Evolutionary conservation across 2,113 vertebrate species (phyloP), one percentile per base, ranked within the genome.

Genomic region (Odontesthes bonariensis): DNA sequence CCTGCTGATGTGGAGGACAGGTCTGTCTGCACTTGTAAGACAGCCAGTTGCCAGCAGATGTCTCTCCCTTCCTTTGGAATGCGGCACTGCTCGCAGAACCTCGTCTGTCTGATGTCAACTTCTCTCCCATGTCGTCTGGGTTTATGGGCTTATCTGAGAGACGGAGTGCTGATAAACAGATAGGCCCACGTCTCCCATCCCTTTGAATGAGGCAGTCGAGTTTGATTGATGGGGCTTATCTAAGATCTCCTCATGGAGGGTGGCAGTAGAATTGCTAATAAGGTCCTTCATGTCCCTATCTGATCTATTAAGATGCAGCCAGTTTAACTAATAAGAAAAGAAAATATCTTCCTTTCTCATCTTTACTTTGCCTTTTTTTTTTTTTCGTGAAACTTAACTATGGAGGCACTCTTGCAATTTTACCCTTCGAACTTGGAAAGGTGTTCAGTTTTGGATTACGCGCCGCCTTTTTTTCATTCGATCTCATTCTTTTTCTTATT

Each of bases 161-260:
- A 77, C n/a, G 0, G 59, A 59, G 64, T 58, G 77, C 83, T 55
- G 86, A 88, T 88, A 66, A 81, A 78, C 52, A 70, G 71, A 82
- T 77, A 70, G 69, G 61, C 64, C 65, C 33, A 22, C 74, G 75
- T 77, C 44, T 60, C 62, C 84, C 49, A 14, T 83, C 85, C 60
- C 58, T 66, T 83, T 61, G 84, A 87, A 81, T 75, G 53, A 81
- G 61, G 22, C 63, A 67, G 77, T 80, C 75, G 44, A 31, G 78
- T 87, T 81, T 86, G 85, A 90, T 83, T 85, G 89, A 90, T 87
- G 84, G 67, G 42, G 10, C 76, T 87, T 85, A 87, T 90, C 85
- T n/a, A 67, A 33, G 8, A 79, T 79, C 70, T 73, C 23, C 71
- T 66, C 52, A 57, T 68, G 32, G 62, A 86, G 60, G 33, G 68